Evolutionary conservation across 2,113 vertebrate species (phyloP).

Genomic region (Sorex araneus): DNA sequence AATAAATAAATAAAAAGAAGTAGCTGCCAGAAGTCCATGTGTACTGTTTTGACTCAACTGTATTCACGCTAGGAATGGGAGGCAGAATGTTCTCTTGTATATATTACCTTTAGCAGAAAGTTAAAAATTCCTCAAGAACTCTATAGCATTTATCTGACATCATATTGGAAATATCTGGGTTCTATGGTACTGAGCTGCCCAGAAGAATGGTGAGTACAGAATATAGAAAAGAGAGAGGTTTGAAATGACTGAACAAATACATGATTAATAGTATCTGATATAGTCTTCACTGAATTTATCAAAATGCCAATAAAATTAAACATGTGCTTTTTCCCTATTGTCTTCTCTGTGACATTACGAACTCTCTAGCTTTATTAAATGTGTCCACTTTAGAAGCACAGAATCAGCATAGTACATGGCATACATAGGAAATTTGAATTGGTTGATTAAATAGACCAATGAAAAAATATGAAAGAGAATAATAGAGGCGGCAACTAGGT

Average conservation of each 20-base stretch:
- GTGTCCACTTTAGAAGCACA: background rate
- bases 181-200: background rate
- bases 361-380: background rate
- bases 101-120: background rate
- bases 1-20: no score
- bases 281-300: no score
- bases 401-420: background rate
- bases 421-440: background rate
- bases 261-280: background rate
- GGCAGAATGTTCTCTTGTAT: background rate
- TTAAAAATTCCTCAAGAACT: background rate
- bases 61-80: background rate
- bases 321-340: background rate
- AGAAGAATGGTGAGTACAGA: background rate
- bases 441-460: background rate
- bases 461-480: background rate
- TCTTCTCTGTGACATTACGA: background rate
- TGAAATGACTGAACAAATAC: background rate
- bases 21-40: background rate
- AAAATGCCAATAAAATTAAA: constrained; percentile 40
- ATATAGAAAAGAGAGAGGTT: background rate
- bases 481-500: background rate
- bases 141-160: background rate
- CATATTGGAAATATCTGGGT: background rate
- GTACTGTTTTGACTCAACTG: background rate